These are phyloP conservation scores for Hypercompe scribonia DNA, from an alignment of 2,888 invertebrate genomes.

Conservation along the genomic window DNA sequence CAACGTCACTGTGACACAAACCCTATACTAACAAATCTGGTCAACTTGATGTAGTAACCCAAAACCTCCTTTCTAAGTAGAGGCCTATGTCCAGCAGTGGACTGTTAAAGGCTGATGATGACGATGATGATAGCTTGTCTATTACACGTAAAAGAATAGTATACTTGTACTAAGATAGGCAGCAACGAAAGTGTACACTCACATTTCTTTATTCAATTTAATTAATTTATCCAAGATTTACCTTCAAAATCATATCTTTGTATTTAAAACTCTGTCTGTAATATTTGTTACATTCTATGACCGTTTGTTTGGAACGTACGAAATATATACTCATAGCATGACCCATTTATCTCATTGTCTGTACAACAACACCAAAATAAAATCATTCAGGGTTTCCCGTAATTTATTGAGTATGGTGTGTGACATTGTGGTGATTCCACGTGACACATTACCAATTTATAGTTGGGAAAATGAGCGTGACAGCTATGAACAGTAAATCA, in stretches of 20 bases:
- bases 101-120: too few species aligned
- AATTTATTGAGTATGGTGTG: constrained; percentile 22
- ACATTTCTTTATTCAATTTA: background rate
- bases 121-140: too few species aligned
- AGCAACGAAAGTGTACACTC: background rate
- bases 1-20: too few species aligned
- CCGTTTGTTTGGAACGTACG: constrained; percentile 19
- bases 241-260: background rate
- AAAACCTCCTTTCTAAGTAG: too few species aligned
- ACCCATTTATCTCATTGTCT: constrained; percentile 23
- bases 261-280: background rate
- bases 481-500: constrained; percentile 3
- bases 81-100: too few species aligned
- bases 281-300: constrained; percentile 15
- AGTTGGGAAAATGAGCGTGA: constrained; percentile 4
- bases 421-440: constrained; percentile 26
- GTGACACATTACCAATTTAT: constrained; percentile 21
- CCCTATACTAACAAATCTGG: too few species aligned
- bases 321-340: constrained; percentile 16
- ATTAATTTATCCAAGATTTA: constrained; percentile 6
- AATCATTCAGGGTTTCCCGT: constrained; percentile 20
- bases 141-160: too few species aligned
- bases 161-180: background rate
- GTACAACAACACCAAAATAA: constrained; percentile 8
- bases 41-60: too few species aligned